phyloP scores from a whole-genome alignment of 2,797 vertebrate species.

The Peromyscus attwateri region DNA sequence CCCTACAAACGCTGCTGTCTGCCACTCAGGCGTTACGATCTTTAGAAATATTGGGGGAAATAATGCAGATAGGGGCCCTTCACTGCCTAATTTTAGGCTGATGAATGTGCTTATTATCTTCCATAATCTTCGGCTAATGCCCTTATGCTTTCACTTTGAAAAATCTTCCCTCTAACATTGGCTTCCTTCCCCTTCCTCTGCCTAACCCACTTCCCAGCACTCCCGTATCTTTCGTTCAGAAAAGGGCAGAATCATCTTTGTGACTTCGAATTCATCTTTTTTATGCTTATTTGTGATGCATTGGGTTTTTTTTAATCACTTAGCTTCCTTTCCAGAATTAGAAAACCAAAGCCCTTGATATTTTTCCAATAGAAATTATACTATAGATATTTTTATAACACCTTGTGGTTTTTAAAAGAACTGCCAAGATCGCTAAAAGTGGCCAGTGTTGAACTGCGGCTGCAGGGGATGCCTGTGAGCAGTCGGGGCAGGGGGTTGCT shows the following conservation, averaged over 20 bases:
- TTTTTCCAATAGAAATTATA: slow-evolving; percentile 46
- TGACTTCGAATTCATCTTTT: slow-evolving; percentile 52
- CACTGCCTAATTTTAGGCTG: not conserved
- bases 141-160: slow-evolving; percentile 2
- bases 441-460: slow-evolving; percentile 37
- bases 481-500: slow-evolving; percentile 88
- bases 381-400: slow-evolving; percentile 53
- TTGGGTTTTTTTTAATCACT: slow-evolving; percentile 6
- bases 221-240: slow-evolving; percentile 21
- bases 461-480: slow-evolving; percentile 82
- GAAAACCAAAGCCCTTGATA: slow-evolving; percentile 58
- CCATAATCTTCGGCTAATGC: not conserved
- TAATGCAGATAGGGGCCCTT: not conserved
- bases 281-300: slow-evolving; percentile 60
- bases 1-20: not conserved
- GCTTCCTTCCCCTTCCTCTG: slow-evolving; percentile 33
- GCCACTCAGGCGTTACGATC: slow-evolving; percentile 16
- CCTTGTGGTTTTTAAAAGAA: not conserved
- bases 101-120: not conserved
- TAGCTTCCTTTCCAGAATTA: slow-evolving; percentile 68
- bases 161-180: slow-evolving; percentile 47
- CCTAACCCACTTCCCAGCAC: slow-evolving; percentile 28
- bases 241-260: not conserved
- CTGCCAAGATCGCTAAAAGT: slow-evolving; percentile 20
- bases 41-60: not conserved